A percentile compares a stretch with the other conserved stretches of the same genome.
These are phyloP conservation scores for Neodiprion virginianus DNA, from an alignment of 1,140 invertebrate species.

Conservation along the genomic window DNA sequence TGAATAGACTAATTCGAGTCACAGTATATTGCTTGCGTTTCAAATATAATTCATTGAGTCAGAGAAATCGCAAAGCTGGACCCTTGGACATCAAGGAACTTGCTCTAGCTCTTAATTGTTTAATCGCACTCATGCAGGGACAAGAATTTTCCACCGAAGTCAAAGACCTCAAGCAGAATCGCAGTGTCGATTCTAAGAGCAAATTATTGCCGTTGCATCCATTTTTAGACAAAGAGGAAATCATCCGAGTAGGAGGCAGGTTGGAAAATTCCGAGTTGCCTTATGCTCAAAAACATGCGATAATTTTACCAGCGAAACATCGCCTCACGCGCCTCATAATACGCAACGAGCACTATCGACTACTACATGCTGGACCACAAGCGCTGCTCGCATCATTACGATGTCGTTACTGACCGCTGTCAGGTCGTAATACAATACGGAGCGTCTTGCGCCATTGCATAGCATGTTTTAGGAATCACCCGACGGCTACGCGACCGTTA, in stretches of 20 bases:
- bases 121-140: conserved; percentile 11
- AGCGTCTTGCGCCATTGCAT: conserved; percentile 37
- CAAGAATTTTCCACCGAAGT: conserved; percentile 13
- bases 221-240: conserved; percentile 45
- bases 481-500: conserved; percentile 18
- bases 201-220: conserved; percentile 37
- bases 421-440: conserved; percentile 32
- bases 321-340: conserved; percentile 33
- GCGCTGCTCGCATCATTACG: conserved; percentile 25
- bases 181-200: conserved; percentile 17
- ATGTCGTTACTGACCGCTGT: conserved; percentile 37
- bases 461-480: conserved; percentile 28
- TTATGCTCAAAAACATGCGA: conserved; percentile 29
- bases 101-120: background rate
- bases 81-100: conserved; percentile 4
- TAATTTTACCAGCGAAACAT: conserved; percentile 27
- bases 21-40: conserved; percentile 13
- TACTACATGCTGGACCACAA: conserved; percentile 40
- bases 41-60: conserved; percentile 9
- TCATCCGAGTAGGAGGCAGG: conserved; percentile 55
- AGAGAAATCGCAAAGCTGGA: background rate
- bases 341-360: conserved; percentile 29
- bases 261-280: conserved; percentile 40
- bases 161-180: conserved; percentile 10
- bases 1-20: conserved; percentile 10